Evolutionary conservation across 2,113 vertebrate genomes (phyloP).

Genomic region (Bambusicola thoracicus): DNA sequence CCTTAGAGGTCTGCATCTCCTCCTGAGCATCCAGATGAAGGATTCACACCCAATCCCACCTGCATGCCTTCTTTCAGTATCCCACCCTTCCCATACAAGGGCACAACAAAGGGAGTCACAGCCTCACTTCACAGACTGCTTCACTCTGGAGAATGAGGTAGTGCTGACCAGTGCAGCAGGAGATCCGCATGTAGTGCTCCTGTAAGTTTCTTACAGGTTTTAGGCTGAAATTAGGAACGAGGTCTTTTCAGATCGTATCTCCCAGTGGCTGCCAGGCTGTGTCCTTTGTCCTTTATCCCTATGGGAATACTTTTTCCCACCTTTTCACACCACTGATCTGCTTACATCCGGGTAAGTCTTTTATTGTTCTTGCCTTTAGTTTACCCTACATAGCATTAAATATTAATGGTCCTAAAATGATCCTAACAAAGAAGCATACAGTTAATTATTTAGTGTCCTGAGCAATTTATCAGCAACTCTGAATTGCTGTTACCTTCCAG

Average conservation of each 20-base stretch:
- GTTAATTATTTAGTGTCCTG: slow-evolving; percentile 44
- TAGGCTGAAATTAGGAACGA: not conserved
- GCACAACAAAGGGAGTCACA: not conserved
- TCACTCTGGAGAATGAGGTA: not conserved
- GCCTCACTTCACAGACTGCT: not conserved
- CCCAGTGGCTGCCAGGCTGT: not conserved
- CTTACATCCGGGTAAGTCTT: not conserved
- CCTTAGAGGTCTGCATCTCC: not conserved
- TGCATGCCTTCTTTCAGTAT: not conserved
- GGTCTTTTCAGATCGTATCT: not conserved
- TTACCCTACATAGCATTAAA: not conserved
- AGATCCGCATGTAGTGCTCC: not conserved
- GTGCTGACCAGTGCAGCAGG: accelerated
- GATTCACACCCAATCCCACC: not conserved
- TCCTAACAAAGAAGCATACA: not conserved
- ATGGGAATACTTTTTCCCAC: not conserved
- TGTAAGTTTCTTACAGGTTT: not conserved
- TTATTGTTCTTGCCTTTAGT: not conserved
- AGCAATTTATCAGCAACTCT: not conserved
- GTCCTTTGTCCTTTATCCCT: not conserved
- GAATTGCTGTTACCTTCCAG: not conserved
- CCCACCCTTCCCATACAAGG: accelerated
- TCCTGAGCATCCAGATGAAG: not conserved
- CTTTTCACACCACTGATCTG: not conserved
- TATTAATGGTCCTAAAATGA: not conserved